Conservation (phyloP, 2,888 invertebrate species). For the Pilophorus perplexus region DNA sequence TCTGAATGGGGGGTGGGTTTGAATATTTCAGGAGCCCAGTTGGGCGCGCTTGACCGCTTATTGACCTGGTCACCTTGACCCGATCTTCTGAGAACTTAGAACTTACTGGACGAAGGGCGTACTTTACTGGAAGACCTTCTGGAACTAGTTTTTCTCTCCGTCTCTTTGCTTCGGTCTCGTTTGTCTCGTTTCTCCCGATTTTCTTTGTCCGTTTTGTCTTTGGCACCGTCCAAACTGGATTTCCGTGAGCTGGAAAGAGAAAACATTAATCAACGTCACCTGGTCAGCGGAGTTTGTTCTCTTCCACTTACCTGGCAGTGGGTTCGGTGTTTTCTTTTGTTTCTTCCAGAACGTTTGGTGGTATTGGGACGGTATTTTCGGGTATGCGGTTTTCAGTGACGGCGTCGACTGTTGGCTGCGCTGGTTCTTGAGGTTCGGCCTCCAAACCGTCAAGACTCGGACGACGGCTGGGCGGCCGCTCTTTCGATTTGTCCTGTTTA, state of each 20-base stretch:
- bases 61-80: constrained; percentile 4
- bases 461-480: constrained; percentile 16
- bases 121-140: constrained; percentile 38
- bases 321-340: constrained; percentile 5
- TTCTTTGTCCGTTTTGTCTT: constrained; percentile 14
- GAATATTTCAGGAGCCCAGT: background rate
- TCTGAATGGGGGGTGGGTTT: background rate
- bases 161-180: constrained; percentile 20
- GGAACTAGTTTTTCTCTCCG: constrained; percentile 24
- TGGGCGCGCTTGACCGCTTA: constrained; percentile 5
- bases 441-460: constrained; percentile 14
- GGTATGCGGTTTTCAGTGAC: background rate
- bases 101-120: constrained; percentile 29
- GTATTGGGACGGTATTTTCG: background rate
- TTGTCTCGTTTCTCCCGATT: constrained; percentile 15
- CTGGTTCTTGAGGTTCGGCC: background rate
- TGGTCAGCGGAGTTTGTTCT: no score
- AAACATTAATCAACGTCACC: no score
- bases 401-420: background rate
- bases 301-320: background rate
- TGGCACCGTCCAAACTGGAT: constrained; percentile 1
- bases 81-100: background rate
- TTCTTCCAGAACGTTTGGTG: constrained; percentile 4
- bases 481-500: background rate
- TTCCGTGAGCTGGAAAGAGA: constrained; percentile 17